A percentile compares a stretch with the other conserved stretches of the same genome.
Conservation (phyloP, 2,888 invertebrate species). For the Odontothrips loti region DNA sequence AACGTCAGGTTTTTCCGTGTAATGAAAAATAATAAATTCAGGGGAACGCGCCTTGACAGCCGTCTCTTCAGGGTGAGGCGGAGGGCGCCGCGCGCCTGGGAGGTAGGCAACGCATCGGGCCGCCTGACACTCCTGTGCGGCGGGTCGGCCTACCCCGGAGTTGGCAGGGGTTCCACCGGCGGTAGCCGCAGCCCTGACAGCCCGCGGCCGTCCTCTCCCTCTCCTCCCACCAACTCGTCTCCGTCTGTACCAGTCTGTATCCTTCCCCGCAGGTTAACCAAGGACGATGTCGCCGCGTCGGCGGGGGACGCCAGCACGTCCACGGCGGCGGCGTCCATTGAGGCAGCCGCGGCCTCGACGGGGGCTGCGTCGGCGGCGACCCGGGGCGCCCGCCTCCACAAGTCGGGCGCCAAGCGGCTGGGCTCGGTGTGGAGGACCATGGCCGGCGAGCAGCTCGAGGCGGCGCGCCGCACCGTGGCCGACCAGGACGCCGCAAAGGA, state of each 20-base stretch:
- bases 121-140: no score
- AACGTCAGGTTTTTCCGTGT: no score
- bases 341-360: conserved; percentile 28
- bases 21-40: no score
- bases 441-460: conserved; percentile 41
- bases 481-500: conserved; percentile 31
- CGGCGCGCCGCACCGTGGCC: conserved; percentile 39
- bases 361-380: conserved; percentile 31
- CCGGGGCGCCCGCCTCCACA: conserved; percentile 32
- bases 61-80: no score
- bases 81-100: no score
- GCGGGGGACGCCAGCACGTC: not conserved
- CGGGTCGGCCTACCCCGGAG: no score
- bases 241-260: not conserved
- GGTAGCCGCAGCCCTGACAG: no score
- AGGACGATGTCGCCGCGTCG: not conserved
- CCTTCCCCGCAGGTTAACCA: not conserved
- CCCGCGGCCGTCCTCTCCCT: no score
- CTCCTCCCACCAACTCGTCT: not conserved
- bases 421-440: conserved; percentile 43
- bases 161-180: no score
- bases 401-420: conserved; percentile 39
- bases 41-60: not conserved
- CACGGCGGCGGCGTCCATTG: conserved; percentile 15
- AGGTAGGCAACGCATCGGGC: no score